Base-by-base conservation (phyloP, 2,888 invertebrate species). In the Phengaris alcon region DNA sequence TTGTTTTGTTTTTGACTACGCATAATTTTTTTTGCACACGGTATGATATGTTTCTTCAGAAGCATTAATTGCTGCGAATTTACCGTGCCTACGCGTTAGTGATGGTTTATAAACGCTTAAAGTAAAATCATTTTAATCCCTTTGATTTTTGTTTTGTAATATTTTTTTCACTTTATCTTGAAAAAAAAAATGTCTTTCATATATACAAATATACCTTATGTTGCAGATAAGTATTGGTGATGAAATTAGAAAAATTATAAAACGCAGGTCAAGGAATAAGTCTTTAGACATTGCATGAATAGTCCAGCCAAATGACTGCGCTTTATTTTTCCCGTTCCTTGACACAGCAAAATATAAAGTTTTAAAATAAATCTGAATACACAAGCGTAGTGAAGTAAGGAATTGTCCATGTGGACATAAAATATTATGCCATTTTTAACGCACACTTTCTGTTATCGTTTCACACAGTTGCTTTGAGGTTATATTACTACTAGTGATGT, bases 391-490 rank as follows among this genome's bases (percentile, higher is more conserved):
- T 48, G 69, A 46, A 64, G 52, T 35, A 72, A 55, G 64, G 64
- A 77, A 70, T 51, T 74, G 59, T 74, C 46, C 72, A 74, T 70
- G 59, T 75, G 44, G 55, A 69, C 75, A 77, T 72, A 75, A 77
- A 77, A 79, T 77, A 77, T 77, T 74, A 75, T 59, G 76, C 74
- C 69, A 78, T 77, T 80, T 78, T 79, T 78, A 76, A 77, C 77
- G 74, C 77, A 73, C 75, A 77, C 75, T 78, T 78, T 77, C 77
- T 76, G 75, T 79, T 80, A 80, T 79, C 79, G 74, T 77, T 78
- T 77, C 75, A 77, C 78, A 77, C 79, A 77, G 79, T 77, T 78
- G 75, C 77, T 79, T 78, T 77, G 77, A 79, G 79, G 78, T 77
- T 75, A 76, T 77, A 79, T 79, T 79, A 77, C 78, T 70, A 48